Evolutionary conservation across 2,888 invertebrate species (phyloP), one percentile per base, ranked within the genome.

Genomic region (Imbricaverruca yamaguchii): DNA sequence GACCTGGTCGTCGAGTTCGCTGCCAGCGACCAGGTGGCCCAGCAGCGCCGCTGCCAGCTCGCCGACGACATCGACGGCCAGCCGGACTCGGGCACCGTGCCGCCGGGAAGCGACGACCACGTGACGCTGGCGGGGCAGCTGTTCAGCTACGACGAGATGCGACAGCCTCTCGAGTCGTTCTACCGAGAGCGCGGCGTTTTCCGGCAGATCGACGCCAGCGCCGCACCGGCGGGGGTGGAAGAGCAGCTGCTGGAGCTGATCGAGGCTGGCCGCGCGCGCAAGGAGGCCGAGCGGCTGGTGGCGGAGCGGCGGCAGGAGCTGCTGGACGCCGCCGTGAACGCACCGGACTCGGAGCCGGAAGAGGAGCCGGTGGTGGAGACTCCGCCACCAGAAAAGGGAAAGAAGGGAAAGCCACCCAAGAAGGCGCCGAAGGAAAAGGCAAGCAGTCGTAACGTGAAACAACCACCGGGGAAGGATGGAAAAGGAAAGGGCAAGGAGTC

Each of bases 91-190:
- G 74, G 74, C 74, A 55, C 15, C 74, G 53, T n/a, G 2, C 74
- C 12, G 18, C 0, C 12, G 21, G 74, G 18, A 18, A 55, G 74
- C 74, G 55, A 74, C 55, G 74, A 74, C 18, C 74, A 74, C 55
- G 74, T 74, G 23, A 74, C 18, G 74, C 74, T 74, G 74, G 74
- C 74, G 21, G 74, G 74, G 18, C 53, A 74, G 74, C 74, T 74
- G 18, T 74, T 74, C 74, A 74, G 53, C 74, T 74, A 74, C 74
- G 21, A 55, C 74, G 53, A 12, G 53, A 53, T 74, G 18, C 74
- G 39, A 8, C 13, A 55, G 53, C 74, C 74, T 18, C 74, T 74
- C 4, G 12, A 15, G 8, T 15, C 53, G 53, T 74, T 74, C 55
- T 74, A 74, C 55, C 21, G 18, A 15, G 74, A 74, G 55, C 74